phyloP scores from a whole-genome alignment of 1,140 invertebrate species.

The Scaptomyza graminum region DNA sequence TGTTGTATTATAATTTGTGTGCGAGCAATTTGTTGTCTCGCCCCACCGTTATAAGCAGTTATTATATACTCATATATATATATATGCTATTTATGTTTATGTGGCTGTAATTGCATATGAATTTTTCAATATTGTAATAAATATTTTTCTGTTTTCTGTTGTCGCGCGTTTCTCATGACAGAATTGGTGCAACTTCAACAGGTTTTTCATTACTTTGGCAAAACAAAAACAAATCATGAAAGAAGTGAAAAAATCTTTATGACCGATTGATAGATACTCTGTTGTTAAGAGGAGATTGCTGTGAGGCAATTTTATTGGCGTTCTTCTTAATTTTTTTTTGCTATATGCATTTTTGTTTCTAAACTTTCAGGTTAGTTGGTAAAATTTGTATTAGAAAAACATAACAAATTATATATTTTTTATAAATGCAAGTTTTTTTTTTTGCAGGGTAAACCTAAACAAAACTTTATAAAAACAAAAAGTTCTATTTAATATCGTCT shows the following conservation, averaged over 20 bases:
- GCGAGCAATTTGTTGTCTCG: slow-evolving; percentile 29
- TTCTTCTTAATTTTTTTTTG: too few species aligned
- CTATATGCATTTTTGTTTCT: too few species aligned
- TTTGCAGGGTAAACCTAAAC: slow-evolving; percentile 22
- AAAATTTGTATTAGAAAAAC: too few species aligned
- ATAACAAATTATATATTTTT: too few species aligned
- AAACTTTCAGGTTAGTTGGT: too few species aligned
- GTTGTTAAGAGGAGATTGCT: neutral
- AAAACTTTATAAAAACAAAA: neutral
- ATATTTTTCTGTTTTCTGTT: slow-evolving; percentile 61
- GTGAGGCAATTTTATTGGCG: too few species aligned
- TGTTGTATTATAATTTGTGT: slow-evolving; percentile 4
- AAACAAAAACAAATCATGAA: neutral
- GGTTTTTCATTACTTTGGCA: slow-evolving; percentile 41
- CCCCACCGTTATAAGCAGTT: slow-evolving; percentile 37
- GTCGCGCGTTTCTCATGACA: slow-evolving; percentile 57
- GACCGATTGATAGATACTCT: slow-evolving; percentile 1
- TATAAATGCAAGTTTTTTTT: too few species aligned
- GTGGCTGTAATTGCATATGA: slow-evolving; percentile 71
- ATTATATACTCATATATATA: slow-evolving; percentile 37
- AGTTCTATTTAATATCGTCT: too few species aligned
- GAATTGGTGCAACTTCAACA: slow-evolving; percentile 73
- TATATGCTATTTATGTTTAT: slow-evolving; percentile 48
- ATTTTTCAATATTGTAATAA: slow-evolving; percentile 74
- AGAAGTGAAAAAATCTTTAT: neutral